A percentile compares a stretch with the other conserved stretches of the same genome.
Conservation (phyloP, 1,140 invertebrate species). For the silkworm (Bombyx mori) region DNA sequence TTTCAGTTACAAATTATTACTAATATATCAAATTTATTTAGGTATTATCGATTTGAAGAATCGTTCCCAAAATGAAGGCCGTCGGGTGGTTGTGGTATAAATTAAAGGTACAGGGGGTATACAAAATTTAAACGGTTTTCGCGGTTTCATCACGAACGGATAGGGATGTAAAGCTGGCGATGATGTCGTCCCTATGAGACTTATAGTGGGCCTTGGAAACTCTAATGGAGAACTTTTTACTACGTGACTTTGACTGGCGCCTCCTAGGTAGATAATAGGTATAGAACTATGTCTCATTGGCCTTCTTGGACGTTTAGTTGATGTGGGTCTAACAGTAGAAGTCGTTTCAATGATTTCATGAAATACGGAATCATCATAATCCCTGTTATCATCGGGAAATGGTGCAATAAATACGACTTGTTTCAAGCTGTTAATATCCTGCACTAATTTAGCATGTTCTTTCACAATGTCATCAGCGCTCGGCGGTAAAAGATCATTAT, state of each 20-base stretch:
- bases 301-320: constrained; percentile 14
- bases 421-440: constrained; percentile 53
- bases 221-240: constrained; percentile 32
- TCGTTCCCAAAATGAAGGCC: constrained; percentile 37
- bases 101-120: constrained; percentile 30
- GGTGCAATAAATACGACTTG: constrained; percentile 46
- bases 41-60: constrained; percentile 44
- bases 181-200: constrained; percentile 40
- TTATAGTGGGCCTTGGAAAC: constrained; percentile 31
- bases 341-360: constrained; percentile 50
- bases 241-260: constrained; percentile 34
- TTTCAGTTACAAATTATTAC: too few relatives aligned
- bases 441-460: constrained; percentile 58
- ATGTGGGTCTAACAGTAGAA: constrained; percentile 22
- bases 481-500: constrained; percentile 15
- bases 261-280: constrained; percentile 42
- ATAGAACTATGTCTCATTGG: constrained; percentile 23
- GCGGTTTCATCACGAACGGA: constrained; percentile 32
- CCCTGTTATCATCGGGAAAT: constrained; percentile 32
- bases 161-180: constrained; percentile 50
- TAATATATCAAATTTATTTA: constrained; percentile 11
- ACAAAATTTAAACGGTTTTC: constrained; percentile 40
- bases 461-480: constrained; percentile 49
- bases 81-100: constrained; percentile 23
- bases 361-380: constrained; percentile 58